Base-by-base conservation (phyloP, 2,888 invertebrate genomes). In the Shargacucullia verbasci region DNA sequence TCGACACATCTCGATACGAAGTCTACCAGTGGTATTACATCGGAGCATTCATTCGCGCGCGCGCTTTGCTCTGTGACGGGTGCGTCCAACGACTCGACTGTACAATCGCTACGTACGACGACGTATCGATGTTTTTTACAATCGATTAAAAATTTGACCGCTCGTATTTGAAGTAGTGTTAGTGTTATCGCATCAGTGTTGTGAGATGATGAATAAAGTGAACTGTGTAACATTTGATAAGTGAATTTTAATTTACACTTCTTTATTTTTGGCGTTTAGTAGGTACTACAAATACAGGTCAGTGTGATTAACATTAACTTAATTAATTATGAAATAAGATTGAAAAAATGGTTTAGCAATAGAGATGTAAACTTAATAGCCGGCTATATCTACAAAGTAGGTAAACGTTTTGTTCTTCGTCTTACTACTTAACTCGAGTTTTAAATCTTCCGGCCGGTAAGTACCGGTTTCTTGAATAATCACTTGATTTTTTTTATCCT, bases 41-140 rank as follows among this genome's bases (percentile, higher is more conserved):
- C 59, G 63, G 43, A 58, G 75, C 79, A 87, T 86, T 90, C 92
- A 92, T 91, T 92, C 91, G 88, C 84, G 88, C 85, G 85, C 83
- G 82, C 82, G 90, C 89, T 84, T 79, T 83, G 81, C 83, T 72
- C 73, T 78, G 82, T 73, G 83, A 72, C 86, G 90, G 89, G 78
- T 84, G 90, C 79, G 82, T 86, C 73, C 60, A 72, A 70, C 78
- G 77, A 79, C 76, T 76, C 73, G 70, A 80, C 60, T 44, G 49
- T 68, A 74, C 63, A 48, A 37, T 49, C 62, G 53, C 72, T 73
- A 67, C 65, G 60, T 68, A 69, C 69, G 59, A 68, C 75, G 75
- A 78, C 72, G 67, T 80, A 82, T 86, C 86, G 86, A 86, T 83
- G 79, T 81, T 75, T 66, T 73, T 71, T 45, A 59, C 61, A 73